Conservation (phyloP, 2,797 vertebrate genomes). For the Diglossa cyanea region DNA sequence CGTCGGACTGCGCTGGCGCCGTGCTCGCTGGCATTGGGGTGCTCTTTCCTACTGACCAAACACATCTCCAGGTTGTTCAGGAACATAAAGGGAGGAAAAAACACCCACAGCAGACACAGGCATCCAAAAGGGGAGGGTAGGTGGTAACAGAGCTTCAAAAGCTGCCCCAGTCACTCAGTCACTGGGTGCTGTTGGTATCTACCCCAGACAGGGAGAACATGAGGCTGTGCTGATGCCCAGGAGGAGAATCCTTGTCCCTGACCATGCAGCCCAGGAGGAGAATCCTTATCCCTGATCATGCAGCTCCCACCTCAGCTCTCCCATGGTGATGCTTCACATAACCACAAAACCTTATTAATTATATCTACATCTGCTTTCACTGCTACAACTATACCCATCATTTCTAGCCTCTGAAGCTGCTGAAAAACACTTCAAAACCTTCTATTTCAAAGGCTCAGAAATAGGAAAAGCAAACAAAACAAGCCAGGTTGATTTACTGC, state of each 20-base stretch:
- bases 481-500: slow-evolving; percentile 21
- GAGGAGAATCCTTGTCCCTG: background rate
- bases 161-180: rapidly evolving
- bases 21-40: rapidly evolving
- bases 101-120: background rate
- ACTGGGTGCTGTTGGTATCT: background rate
- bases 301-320: background rate
- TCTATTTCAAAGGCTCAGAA: background rate
- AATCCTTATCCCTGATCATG: rapidly evolving
- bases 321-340: background rate
- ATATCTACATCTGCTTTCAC: background rate
- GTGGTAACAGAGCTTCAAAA: background rate
- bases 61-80: background rate
- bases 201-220: background rate
- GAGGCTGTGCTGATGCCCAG: background rate
- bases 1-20: rapidly evolving
- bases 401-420: background rate
- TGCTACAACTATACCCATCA: background rate
- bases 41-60: background rate
- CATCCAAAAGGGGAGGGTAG: background rate
- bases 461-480: slow-evolving; percentile 24
- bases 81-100: rapidly evolving
- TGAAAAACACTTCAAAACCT: background rate
- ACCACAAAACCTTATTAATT: background rate
- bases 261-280: background rate